Conservation (phyloP, 2,113 vertebrate genomes). For the Cisticola juncidis region DNA sequence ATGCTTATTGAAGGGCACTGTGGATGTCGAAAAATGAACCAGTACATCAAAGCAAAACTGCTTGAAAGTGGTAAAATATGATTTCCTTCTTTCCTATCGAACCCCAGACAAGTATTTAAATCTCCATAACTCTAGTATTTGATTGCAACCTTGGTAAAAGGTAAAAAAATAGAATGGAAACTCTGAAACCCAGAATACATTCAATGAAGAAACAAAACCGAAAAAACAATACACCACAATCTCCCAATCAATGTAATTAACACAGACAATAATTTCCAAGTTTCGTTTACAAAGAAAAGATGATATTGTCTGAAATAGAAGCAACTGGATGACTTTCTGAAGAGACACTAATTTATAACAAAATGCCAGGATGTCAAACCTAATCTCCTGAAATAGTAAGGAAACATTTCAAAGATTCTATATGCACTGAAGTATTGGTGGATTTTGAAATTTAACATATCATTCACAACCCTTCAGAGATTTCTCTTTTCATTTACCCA, state of each 20-base stretch:
- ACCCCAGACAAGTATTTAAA: slow-evolving; percentile 13
- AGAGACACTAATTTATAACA: neutral
- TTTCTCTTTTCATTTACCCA: neutral
- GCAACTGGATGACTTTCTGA: neutral
- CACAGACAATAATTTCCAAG: neutral
- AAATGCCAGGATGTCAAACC: neutral
- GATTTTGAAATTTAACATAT: neutral
- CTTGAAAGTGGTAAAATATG: slow-evolving; percentile 30
- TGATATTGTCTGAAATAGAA: neutral
- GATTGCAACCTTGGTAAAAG: neutral
- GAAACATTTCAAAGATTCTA: neutral
- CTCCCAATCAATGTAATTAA: neutral
- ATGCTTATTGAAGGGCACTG: slow-evolving; percentile 55
- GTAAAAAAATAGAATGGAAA: neutral
- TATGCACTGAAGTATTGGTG: neutral
- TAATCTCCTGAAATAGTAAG: neutral
- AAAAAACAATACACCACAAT: rapidly evolving
- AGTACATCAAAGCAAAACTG: slow-evolving; percentile 53
- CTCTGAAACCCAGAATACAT: neutral
- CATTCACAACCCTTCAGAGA: neutral
- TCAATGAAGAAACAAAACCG: neutral
- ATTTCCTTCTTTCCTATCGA: neutral
- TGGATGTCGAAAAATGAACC: slow-evolving; percentile 22
- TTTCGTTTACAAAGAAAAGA: neutral
- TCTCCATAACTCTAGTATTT: neutral